Evolutionary conservation across 2,888 invertebrate genomes (phyloP).

Genomic region (Aromia moschata): DNA sequence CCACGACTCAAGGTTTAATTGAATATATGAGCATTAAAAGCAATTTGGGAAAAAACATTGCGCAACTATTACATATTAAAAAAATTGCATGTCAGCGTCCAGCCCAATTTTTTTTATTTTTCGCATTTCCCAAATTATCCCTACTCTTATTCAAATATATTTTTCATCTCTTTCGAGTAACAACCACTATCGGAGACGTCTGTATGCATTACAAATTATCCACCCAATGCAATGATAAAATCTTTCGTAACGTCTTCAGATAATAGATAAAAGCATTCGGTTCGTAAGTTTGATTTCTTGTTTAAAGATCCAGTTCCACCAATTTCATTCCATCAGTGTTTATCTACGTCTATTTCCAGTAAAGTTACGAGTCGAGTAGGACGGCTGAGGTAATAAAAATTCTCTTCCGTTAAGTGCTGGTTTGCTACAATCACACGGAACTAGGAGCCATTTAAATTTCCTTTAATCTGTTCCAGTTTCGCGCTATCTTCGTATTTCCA

Average conservation of each 20-base stretch:
- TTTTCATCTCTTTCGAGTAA: too few species aligned
- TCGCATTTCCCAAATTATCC: too few species aligned
- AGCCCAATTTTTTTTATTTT: too few species aligned
- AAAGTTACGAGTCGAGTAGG: not conserved
- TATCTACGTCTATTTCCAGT: constrained; percentile 9
- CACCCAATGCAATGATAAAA: not conserved
- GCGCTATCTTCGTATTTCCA: constrained; percentile 23
- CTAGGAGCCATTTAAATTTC: constrained; percentile 12
- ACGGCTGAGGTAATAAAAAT: constrained; percentile 6
- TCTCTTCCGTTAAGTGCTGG: constrained; percentile 11
- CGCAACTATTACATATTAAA: too few species aligned
- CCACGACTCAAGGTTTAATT: too few species aligned
- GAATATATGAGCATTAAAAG: too few species aligned
- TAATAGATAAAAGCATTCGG: not conserved
- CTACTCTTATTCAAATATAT: too few species aligned
- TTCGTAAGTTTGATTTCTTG: constrained; percentile 1
- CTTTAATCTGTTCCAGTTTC: constrained; percentile 26
- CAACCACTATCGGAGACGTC: too few species aligned
- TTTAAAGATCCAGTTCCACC: not conserved
- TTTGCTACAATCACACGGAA: not conserved
- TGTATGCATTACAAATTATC: too few species aligned
- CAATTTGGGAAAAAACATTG: too few species aligned
- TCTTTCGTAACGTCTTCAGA: not conserved
- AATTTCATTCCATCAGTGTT: constrained; percentile 4
- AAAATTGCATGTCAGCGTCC: too few species aligned